Base-by-base conservation (phyloP, 1,140 invertebrate species). In the Drosophila kohkoa region DNA sequence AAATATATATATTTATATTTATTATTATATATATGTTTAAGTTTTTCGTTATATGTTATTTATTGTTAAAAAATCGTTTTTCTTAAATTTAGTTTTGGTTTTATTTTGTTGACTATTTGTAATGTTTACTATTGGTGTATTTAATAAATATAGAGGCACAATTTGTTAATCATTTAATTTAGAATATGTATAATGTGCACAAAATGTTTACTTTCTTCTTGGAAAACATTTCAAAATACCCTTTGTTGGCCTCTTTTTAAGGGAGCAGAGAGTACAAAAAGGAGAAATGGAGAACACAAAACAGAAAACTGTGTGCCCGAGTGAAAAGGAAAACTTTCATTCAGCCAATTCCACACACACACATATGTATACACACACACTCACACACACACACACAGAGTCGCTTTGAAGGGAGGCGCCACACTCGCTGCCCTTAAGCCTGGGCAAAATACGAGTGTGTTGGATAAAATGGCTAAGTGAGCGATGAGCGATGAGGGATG, bases 281-380 rank as follows among this genome's bases (percentile, higher is more conserved):
- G 41, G 4, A 43, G 5, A n/a, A 52, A 2, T 32, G 13, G 11
- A 5, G 7, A 43, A 51, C 3, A 25, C 30, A 41, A 13, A 54
- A 30, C 5, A 16, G 13, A 16, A 54, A 52, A 51, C 49, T 43
- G 48, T 30, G 62, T 54, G 62, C 62, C 20, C 58, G 20, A 35
- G 4, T 46, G 28, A 30, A 49, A 70, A 32, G 52, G 45, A 57
- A 70, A 73, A 67, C 63, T 73, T 73, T 73, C 38, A 43, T 72
- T 57, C 20, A 65, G 66, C 57, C 66, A 51, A 60, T 69, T 20
- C 48, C 35, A 41, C 20, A 58, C 54, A 38, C 54, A 32, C 35
- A 54, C 20, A 51, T 51, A 46, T 25, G 55, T 6, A 8, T 2
- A n/a, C 32, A 20, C 35, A 41, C 54, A 57, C 15, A 41, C 13